Evolutionary conservation across 1,140 invertebrate genomes (phyloP), one percentile per base, ranked within the genome.

Genomic region (Drosophila pallidifrons): DNA sequence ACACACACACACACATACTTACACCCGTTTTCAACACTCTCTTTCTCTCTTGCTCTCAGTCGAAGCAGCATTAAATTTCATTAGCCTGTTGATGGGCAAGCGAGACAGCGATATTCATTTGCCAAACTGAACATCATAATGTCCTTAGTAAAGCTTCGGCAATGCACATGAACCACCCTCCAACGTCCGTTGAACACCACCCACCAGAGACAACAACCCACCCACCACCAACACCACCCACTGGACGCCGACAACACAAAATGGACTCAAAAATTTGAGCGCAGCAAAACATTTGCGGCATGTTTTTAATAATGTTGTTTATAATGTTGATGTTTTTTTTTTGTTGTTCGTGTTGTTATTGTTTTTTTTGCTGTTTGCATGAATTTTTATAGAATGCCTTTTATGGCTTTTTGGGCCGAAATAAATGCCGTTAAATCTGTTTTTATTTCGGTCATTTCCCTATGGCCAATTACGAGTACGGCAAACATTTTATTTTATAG

Each of bases 231-330:
- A 10, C 28, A 43, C 20, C 49, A 20, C 59, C 59, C 64, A 35
- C 28, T 66, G 43, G 30, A 20, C 16, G 69, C 32, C 64, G 69
- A 60, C 68, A 81, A 72, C 82, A 72, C 82, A 89, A 91, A 91
- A 91, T 91, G 78, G 83, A 91, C 88, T 91, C 88, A 90, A 82
- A 90, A 90, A 90, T 90, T 65, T 79, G 81, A 81, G 71, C 77
- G 66, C 60, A 91, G 71, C 73, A 82, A 85, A 91, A 83, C 89
- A 91, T 91, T 91, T 91, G 89, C 76, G 89, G 89, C 82, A 91
- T 91, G 89, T 91, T 91, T 91, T 91, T 91, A 91, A 86, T 91
- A 91, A 91, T 91, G 89, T 91, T 91, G 83, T 90, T 89, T 89
- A 90, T 89, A 89, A 89, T 89, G 85, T 90, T 58, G 81, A 85